Conservation (phyloP, 2,113 vertebrate species). For the Cisticola juncidis region DNA sequence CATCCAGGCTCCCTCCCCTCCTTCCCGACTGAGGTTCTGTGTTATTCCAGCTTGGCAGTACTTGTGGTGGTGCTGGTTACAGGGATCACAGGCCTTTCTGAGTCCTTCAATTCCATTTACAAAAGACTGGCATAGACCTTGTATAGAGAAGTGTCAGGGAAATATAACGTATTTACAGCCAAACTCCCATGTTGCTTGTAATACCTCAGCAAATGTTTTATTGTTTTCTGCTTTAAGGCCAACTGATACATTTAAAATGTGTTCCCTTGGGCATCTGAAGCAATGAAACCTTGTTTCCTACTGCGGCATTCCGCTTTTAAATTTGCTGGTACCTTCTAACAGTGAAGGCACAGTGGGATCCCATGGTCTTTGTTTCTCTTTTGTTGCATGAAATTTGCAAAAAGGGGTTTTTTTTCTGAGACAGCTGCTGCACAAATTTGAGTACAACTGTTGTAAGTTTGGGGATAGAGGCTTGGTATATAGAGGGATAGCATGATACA, state of each 20-base stretch:
- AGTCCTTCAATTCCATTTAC: background rate
- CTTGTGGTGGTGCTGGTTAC: background rate
- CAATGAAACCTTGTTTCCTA: background rate
- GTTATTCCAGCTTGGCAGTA: background rate
- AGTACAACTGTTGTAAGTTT: background rate
- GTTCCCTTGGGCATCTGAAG: background rate
- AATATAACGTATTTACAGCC: background rate
- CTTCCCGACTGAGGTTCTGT: background rate
- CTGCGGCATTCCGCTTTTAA: background rate
- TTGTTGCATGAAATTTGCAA: background rate
- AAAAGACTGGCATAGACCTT: background rate
- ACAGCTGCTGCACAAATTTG: background rate
- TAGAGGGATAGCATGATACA: background rate
- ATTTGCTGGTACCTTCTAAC: background rate
- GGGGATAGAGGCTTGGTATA: background rate
- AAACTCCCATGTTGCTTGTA: accelerated
- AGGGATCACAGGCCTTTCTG: background rate
- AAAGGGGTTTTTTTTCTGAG: background rate
- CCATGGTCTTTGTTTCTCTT: background rate
- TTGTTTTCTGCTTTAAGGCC: background rate
- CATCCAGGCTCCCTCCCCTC: accelerated
- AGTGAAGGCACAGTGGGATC: background rate
- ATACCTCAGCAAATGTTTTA: background rate
- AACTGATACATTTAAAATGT: background rate
- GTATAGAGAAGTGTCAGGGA: background rate